phyloP scores from a whole-genome alignment of 2,113 vertebrate genomes.

The Eretmochelys imbricata region DNA sequence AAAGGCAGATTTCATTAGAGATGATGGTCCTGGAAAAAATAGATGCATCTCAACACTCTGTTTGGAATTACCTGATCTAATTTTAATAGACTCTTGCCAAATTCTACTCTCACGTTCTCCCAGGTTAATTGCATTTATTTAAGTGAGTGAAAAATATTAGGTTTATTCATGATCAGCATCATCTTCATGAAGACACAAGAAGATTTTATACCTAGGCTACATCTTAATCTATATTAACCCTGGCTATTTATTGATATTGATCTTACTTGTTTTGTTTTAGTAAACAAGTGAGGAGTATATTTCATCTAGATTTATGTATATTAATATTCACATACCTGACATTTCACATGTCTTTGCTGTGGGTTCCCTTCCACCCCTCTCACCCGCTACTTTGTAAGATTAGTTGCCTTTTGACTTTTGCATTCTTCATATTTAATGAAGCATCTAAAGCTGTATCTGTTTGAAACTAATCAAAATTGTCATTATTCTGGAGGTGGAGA shows the following conservation, averaged over 20 bases:
- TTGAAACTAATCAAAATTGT: neutral
- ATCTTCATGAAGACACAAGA: accelerated
- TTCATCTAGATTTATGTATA: neutral
- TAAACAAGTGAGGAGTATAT: accelerated
- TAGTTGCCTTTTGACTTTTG: neutral
- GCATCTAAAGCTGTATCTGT: neutral
- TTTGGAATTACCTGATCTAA: neutral
- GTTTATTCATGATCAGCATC: neutral
- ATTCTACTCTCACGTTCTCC: neutral
- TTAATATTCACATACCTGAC: neutral
- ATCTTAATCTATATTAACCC: neutral
- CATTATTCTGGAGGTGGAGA: neutral
- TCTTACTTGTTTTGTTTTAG: neutral
- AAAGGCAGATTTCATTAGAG: neutral
- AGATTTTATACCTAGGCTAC: neutral
- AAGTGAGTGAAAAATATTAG: neutral
- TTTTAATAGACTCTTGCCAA: neutral
- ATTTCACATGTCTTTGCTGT: neutral
- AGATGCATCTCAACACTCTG: neutral
- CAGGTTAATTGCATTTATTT: neutral
- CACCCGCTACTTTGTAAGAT: neutral
- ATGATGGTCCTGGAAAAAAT: neutral
- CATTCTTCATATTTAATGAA: neutral
- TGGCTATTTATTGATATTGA: accelerated
- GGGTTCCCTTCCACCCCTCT: neutral